These are phyloP conservation scores for Lepisosteus osseus DNA, from an alignment of 2,113 vertebrate species.

Conservation along the genomic window DNA sequence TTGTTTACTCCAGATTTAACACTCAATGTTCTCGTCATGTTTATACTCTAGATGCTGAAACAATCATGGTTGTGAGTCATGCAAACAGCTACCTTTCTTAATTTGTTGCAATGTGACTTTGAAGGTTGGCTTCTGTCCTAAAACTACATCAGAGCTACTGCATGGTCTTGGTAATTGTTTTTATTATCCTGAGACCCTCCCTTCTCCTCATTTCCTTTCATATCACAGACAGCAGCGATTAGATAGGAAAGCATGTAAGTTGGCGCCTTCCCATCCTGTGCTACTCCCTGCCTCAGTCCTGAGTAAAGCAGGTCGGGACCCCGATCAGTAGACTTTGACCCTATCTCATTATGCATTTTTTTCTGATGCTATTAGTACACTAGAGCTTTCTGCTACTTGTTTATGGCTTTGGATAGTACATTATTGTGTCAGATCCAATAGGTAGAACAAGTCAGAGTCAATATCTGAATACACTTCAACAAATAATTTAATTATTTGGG, in stretches of 20 bases:
- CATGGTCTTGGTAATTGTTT: constrained; percentile 52
- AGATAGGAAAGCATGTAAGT: constrained; percentile 54
- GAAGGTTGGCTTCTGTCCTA: constrained; percentile 46
- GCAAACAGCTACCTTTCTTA: constrained; percentile 34
- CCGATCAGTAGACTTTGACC: constrained; percentile 42
- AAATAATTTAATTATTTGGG: too few relatives aligned
- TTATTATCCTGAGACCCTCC: constrained; percentile 50
- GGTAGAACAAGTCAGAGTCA: too few relatives aligned
- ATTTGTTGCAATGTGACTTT: constrained; percentile 4
- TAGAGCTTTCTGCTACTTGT: neutral
- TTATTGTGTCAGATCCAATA: neutral
- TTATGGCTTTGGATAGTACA: neutral
- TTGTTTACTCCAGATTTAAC: too few relatives aligned
- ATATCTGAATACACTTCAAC: too few relatives aligned
- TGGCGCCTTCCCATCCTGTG: constrained; percentile 63
- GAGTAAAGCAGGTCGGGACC: constrained; percentile 34
- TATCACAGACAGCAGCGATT: constrained; percentile 56
- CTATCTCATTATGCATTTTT: constrained; percentile 42
- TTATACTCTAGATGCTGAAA: constrained; percentile 20
- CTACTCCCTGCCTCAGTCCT: constrained; percentile 42
- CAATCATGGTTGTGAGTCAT: neutral
- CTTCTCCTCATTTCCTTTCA: constrained; percentile 61
- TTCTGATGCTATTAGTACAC: constrained; percentile 15
- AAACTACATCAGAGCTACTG: constrained; percentile 40
- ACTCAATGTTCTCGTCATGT: constrained; percentile 6